These are phyloP conservation scores for Calameuta idolon DNA, from an alignment of 2,888 invertebrate species.

Conservation along the genomic window DNA sequence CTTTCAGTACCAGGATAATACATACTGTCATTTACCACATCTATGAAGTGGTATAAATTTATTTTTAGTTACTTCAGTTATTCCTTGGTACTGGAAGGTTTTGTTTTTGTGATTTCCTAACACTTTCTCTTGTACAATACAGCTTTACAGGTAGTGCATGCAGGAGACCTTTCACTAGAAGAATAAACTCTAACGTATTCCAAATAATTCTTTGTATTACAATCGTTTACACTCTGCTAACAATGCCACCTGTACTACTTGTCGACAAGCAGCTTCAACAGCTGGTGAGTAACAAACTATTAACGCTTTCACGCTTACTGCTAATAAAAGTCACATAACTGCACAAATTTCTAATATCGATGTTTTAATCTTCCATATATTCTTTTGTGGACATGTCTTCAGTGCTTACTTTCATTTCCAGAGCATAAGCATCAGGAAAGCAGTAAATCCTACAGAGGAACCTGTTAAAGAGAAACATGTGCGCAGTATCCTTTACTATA, in stretches of 20 bases:
- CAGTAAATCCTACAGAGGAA: constrained; percentile 90
- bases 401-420: constrained; percentile 66
- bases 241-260: constrained; percentile 58
- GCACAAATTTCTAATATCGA: too few species aligned
- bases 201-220: constrained; percentile 10
- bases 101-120: neutral
- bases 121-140: constrained; percentile 32
- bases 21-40: too few species aligned
- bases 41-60: too few species aligned
- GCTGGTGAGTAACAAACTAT: constrained; percentile 68
- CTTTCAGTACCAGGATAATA: too few species aligned
- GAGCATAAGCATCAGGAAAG: constrained; percentile 91
- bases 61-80: too few species aligned
- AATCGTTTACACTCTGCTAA: constrained; percentile 25
- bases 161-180: constrained; percentile 32
- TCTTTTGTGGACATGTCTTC: too few species aligned
- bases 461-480: constrained; percentile 99
- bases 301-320: too few species aligned
- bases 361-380: too few species aligned
- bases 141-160: constrained; percentile 52
- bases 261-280: constrained; percentile 72
- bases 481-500: constrained; percentile 73
- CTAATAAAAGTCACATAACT: too few species aligned
- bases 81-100: too few species aligned
- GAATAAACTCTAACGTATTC: constrained; percentile 27